A percentile compares a stretch with the other conserved stretches of the same genome.
Evolutionary conservation across 2,113 vertebrate species (phyloP).

Genomic region (Tyrannus savana): DNA sequence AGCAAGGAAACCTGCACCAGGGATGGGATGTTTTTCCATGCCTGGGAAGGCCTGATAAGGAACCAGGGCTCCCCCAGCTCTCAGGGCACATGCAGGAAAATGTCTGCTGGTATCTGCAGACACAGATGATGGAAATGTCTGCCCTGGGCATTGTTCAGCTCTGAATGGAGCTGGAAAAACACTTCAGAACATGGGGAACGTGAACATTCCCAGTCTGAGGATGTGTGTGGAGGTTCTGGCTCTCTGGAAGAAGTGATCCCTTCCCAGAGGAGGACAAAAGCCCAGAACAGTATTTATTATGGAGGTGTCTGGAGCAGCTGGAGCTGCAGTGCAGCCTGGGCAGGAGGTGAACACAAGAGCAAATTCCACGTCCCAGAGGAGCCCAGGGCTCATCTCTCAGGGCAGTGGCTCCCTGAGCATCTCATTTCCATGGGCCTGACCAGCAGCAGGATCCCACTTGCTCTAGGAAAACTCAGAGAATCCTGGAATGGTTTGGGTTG

Average conservation of each 20-base stretch:
- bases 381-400: neutral
- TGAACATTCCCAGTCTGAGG: neutral
- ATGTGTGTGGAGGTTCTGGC: neutral
- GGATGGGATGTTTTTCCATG: neutral
- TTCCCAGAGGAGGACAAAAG: neutral
- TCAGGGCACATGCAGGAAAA: neutral
- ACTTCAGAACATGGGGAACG: neutral
- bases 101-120: neutral
- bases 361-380: neutral
- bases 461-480: neutral
- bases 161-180: neutral
- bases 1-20: neutral
- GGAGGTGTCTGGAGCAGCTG: neutral
- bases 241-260: neutral
- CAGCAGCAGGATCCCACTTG: neutral
- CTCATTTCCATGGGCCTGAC: neutral
- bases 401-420: neutral
- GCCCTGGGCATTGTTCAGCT: neutral
- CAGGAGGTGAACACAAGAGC: neutral
- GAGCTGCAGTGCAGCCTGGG: neutral
- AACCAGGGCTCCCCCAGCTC: neutral
- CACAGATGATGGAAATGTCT: neutral
- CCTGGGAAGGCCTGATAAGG: neutral
- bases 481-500: neutral
- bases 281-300: fast-evolving